Evolutionary conservation across 2,797 vertebrate genomes (phyloP).

Genomic region (Microctenopoma lineatum): DNA sequence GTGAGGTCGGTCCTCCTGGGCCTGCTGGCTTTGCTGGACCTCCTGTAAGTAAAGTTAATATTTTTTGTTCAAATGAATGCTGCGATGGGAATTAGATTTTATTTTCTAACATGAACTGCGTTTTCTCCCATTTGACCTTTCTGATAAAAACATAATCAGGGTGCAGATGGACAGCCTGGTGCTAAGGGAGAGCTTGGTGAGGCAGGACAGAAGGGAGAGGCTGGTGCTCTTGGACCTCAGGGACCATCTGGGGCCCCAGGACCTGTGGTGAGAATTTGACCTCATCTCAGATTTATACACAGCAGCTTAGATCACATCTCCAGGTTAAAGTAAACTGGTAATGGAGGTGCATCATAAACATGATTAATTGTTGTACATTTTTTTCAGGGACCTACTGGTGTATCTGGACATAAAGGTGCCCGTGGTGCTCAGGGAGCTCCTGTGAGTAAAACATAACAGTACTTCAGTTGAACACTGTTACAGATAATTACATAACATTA

Average conservation of each 20-base stretch:
- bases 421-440: conserved; percentile 94
- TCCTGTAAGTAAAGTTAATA: conserved; percentile 86
- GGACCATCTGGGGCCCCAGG: conserved; percentile 96
- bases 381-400: conserved; percentile 92
- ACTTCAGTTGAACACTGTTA: not conserved
- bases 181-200: conserved; percentile 94
- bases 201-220: conserved; percentile 93
- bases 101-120: not conserved
- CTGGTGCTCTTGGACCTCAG: conserved; percentile 91
- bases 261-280: conserved; percentile 86
- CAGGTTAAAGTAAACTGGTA: not conserved
- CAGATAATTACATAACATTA: not conserved
- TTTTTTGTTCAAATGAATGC: not conserved
- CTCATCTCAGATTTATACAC: not conserved
- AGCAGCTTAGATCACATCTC: not conserved
- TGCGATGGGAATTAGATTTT: not conserved
- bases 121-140: not conserved
- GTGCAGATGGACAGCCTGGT: conserved; percentile 94
- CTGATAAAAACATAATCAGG: conserved; percentile 75
- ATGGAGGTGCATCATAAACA: not conserved
- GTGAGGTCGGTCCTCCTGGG: conserved; percentile 92
- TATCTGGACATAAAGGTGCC: conserved; percentile 93
- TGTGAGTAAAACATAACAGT: conserved; percentile 78
- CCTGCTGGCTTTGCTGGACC: conserved; percentile 98
- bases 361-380: conserved; percentile 36